Conservation (phyloP, 2,888 invertebrate species). For the Ectobius pallidus region DNA sequence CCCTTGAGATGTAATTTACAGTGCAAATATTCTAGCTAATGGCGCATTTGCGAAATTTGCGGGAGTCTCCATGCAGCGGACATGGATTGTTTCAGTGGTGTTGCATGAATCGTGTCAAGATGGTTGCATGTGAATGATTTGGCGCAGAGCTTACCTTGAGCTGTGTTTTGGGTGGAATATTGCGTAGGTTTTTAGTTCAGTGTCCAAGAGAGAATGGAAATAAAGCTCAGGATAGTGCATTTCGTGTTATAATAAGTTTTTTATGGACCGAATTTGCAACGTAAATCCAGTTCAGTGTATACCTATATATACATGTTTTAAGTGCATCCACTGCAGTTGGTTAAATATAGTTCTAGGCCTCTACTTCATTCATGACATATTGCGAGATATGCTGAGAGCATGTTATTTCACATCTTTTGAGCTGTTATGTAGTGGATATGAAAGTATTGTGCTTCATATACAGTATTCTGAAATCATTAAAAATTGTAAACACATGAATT, state of each 20-base stretch:
- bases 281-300: background rate
- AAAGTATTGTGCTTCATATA: too few species aligned
- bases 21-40: slow-evolving; percentile 25
- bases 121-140: slow-evolving; percentile 52
- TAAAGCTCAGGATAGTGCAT: too few species aligned
- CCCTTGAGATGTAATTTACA: slow-evolving; percentile 27
- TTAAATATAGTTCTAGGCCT: slow-evolving; percentile 36
- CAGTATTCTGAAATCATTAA: too few species aligned
- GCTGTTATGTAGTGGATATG: too few species aligned
- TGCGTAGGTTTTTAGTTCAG: background rate
- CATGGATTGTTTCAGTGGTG: slow-evolving; percentile 47
- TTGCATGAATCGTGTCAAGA: slow-evolving; percentile 51
- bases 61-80: slow-evolving; percentile 43
- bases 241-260: too few species aligned
- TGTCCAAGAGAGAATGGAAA: too few species aligned
- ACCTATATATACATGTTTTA: background rate
- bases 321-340: slow-evolving; percentile 37
- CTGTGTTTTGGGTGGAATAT: slow-evolving; percentile 19
- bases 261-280: too few species aligned
- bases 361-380: slow-evolving; percentile 25
- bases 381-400: background rate
- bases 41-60: slow-evolving; percentile 41
- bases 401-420: background rate
- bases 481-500: too few species aligned
- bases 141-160: slow-evolving; percentile 49